Evolutionary conservation across 2,888 invertebrate genomes (phyloP).

Genomic region (Eupithecia subfuscata): DNA sequence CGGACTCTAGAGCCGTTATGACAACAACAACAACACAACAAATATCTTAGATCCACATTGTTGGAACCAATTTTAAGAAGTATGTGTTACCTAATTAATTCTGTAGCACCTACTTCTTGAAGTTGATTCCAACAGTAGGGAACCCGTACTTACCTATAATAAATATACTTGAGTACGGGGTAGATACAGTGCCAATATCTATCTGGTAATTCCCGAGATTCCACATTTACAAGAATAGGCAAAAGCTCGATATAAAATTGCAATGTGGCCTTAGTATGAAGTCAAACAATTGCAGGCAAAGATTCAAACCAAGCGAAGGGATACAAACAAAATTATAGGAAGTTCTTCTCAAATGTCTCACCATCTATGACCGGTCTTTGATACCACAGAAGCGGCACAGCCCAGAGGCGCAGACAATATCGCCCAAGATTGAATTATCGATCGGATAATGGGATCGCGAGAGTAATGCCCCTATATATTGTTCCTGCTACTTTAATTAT

Average conservation of each 20-base stretch:
- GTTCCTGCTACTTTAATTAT: slow-evolving; percentile 68
- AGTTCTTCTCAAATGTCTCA: neutral
- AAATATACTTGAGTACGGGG: too few relatives aligned
- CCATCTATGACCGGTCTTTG: slow-evolving; percentile 20
- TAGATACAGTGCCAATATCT: neutral
- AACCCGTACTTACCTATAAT: neutral
- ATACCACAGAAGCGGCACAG: slow-evolving; percentile 61
- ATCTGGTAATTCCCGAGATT: neutral
- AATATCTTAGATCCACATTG: too few relatives aligned
- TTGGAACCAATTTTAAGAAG: too few relatives aligned
- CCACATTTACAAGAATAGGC: neutral
- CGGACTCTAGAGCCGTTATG: too few relatives aligned
- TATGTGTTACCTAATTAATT: neutral
- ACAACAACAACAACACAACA: too few relatives aligned
- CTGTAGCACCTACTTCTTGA: neutral
- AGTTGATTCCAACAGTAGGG: too few relatives aligned
- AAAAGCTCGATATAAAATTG: neutral
- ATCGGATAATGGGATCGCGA: slow-evolving; percentile 73
- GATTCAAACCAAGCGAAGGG: neutral
- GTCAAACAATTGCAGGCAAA: neutral
- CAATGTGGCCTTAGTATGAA: neutral
- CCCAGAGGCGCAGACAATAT: slow-evolving; percentile 70
- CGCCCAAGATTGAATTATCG: slow-evolving; percentile 77
- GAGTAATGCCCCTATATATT: slow-evolving; percentile 70
- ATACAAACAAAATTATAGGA: neutral